A percentile compares a stretch with the other conserved stretches of the same genome.
phyloP scores from a whole-genome alignment of 2,888 invertebrate species.

The Anodontia alba region DNA sequence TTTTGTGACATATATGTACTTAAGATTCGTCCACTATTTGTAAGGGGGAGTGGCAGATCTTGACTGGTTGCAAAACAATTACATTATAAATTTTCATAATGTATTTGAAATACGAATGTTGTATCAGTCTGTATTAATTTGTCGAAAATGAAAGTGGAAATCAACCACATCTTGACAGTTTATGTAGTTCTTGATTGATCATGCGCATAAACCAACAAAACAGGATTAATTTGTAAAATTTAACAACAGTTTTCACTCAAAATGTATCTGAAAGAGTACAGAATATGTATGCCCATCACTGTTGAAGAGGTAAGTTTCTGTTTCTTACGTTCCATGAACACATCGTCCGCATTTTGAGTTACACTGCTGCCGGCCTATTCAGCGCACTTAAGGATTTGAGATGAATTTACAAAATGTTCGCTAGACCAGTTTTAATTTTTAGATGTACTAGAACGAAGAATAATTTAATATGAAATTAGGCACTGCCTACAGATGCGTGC shows the following conservation, averaged over 20 bases:
- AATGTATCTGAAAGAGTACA: conserved; percentile 95
- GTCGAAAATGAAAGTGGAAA: background rate
- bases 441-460: too few species aligned
- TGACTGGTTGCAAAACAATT: background rate
- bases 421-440: too few species aligned
- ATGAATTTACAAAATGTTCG: too few species aligned
- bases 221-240: background rate
- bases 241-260: background rate
- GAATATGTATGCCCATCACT: conserved; percentile 96
- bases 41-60: background rate
- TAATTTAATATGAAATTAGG: too few species aligned
- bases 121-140: background rate
- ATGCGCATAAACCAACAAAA: background rate
- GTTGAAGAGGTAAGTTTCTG: conserved; percentile 94
- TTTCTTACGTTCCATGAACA: too few species aligned
- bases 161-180: background rate
- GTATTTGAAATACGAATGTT: background rate
- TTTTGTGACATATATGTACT: too few species aligned
- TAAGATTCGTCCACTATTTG: background rate
- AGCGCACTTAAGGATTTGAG: too few species aligned
- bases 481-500: too few species aligned
- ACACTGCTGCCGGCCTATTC: too few species aligned
- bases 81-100: background rate
- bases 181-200: background rate
- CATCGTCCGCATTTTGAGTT: too few species aligned